phyloP scores from a whole-genome alignment of 1,140 invertebrate genomes.

The Drosophila oshimai region DNA sequence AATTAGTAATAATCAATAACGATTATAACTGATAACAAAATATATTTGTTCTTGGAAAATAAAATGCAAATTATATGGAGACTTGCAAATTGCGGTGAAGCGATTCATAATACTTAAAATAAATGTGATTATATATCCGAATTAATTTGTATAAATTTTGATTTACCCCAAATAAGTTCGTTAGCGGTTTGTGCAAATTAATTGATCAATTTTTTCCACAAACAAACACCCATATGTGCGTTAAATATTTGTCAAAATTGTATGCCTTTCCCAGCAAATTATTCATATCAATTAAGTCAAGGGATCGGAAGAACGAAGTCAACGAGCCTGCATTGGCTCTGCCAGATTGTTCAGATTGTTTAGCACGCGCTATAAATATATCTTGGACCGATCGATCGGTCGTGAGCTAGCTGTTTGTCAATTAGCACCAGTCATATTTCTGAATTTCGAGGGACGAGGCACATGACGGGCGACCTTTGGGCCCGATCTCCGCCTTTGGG shows the following conservation, averaged over 20 bases:
- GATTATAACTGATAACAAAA: neutral
- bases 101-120: neutral
- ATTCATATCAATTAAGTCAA: slow-evolving; percentile 45
- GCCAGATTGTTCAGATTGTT: slow-evolving; percentile 43
- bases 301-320: slow-evolving; percentile 1
- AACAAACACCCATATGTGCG: neutral
- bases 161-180: neutral
- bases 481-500: slow-evolving; percentile 8
- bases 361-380: slow-evolving; percentile 48
- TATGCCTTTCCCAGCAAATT: slow-evolving; percentile 3
- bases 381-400: slow-evolving; percentile 21
- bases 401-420: slow-evolving; percentile 43
- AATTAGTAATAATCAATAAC: neutral
- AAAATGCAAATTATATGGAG: slow-evolving; percentile 8
- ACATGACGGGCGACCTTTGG: slow-evolving; percentile 42
- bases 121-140: slow-evolving; percentile 36
- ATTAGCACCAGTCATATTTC: slow-evolving; percentile 35
- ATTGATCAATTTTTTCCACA: neutral
- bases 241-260: slow-evolving; percentile 3
- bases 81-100: slow-evolving; percentile 14
- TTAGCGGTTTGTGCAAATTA: too few species aligned
- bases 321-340: slow-evolving; percentile 36
- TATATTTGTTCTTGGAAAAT: slow-evolving; percentile 7
- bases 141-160: neutral
- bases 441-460: slow-evolving; percentile 31